Evolutionary conservation across 1,140 invertebrate species (phyloP).

Genomic region (Temnothorax nylanderi): DNA sequence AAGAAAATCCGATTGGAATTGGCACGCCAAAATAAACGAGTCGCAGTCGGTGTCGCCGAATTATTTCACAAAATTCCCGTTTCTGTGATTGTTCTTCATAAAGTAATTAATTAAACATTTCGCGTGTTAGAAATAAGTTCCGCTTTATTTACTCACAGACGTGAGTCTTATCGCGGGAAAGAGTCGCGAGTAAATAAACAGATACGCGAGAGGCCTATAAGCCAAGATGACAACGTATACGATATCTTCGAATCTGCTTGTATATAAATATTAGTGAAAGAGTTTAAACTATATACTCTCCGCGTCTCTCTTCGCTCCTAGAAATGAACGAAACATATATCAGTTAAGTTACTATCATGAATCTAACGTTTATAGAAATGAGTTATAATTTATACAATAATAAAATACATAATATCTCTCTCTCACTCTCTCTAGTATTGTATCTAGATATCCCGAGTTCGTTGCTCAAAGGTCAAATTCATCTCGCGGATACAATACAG

Average conservation of each 20-base stretch:
- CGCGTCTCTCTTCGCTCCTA: not conserved
- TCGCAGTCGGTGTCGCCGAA: not conserved
- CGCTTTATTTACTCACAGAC: not conserved
- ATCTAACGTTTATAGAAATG: not conserved
- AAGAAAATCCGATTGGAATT: not conserved
- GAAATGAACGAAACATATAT: not conserved
- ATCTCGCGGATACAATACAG: not conserved
- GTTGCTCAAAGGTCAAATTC: not conserved
- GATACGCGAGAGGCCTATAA: too few species aligned
- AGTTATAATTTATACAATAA: not conserved
- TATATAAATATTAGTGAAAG: not conserved
- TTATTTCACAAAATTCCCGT: not conserved
- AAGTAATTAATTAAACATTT: not conserved
- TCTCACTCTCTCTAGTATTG: not conserved
- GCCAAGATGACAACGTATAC: too few species aligned
- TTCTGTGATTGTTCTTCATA: not conserved
- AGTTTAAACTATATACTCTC: not conserved
- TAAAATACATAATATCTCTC: not conserved
- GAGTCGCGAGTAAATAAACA: not conserved
- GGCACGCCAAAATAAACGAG: not conserved
- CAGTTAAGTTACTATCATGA: not conserved
- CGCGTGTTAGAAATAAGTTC: not conserved
- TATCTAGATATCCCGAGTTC: not conserved
- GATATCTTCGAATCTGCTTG: not conserved
- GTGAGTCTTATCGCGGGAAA: not conserved